A percentile compares a stretch with the other conserved stretches of the same genome.
Evolutionary conservation across 1,140 invertebrate genomes (phyloP).

Genomic region (Lasaia peninsularis): DNA sequence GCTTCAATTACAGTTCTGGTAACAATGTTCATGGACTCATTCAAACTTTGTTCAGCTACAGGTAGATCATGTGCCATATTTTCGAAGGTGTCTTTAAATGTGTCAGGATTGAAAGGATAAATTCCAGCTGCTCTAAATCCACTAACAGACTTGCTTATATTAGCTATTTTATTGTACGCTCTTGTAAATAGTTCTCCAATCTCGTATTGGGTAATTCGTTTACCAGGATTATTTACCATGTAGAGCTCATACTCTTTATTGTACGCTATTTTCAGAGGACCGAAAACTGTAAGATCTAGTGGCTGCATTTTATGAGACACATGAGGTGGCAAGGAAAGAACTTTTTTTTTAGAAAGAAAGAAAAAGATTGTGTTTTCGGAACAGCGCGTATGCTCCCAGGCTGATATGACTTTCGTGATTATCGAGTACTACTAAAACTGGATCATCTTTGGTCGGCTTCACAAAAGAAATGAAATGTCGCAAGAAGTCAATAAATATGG

Average conservation of each 20-base stretch:
- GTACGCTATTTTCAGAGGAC: constrained; percentile 9
- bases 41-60: too few relatives aligned
- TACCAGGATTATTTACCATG: constrained; percentile 19
- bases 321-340: constrained; percentile 18
- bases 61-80: too few relatives aligned
- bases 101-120: constrained; percentile 7
- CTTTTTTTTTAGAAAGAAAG: too few relatives aligned
- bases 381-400: constrained; percentile 14
- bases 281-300: constrained; percentile 12
- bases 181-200: background rate
- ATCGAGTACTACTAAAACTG: constrained; percentile 15
- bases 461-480: constrained; percentile 17
- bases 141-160: constrained; percentile 1
- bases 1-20: too few relatives aligned
- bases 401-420: constrained; percentile 23
- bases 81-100: background rate
- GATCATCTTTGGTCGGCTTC: constrained; percentile 18
- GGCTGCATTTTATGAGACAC: constrained; percentile 16
- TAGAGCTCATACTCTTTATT: constrained; percentile 15
- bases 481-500: constrained; percentile 20
- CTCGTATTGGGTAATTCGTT: background rate
- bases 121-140: background rate
- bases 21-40: too few relatives aligned
- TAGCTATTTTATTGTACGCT: constrained; percentile 10
- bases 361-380: constrained; percentile 1